Evolutionary conservation across 2,888 invertebrate genomes (phyloP), one percentile per base, ranked within the genome.

Genomic region (Acanthopleura granulata): DNA sequence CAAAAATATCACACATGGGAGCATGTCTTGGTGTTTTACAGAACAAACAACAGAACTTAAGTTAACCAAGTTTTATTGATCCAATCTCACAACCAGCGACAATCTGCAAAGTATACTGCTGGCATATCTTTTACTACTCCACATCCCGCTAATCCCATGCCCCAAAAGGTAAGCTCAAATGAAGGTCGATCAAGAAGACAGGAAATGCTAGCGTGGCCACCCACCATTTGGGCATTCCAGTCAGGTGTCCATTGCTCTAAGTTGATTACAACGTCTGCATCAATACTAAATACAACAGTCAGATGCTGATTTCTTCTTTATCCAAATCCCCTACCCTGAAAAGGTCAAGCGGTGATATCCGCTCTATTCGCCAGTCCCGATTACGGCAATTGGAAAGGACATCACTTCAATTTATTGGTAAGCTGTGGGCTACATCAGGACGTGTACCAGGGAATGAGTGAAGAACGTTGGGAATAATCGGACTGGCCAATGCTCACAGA

Each of bases 331-430:
- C 14, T 16, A 27, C 6, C 29, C 15, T 66, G 66, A 27, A 66
- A 66, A 66, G 66, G 66, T 66, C 66, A 66, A 16, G 25, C 66
- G 6, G 1, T 66, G 66, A 66, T 66, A 66, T 66, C 29, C 29
- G 16, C 66, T 27, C 66, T 27, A 66, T 27, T 66, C 66, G 18
- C 57, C 57, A 57, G n/a, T 57, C 57, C 22, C n/a, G 57, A 57
- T 57, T 57, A 57, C 18, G 12, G n/a, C 57, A 57, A 57, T 57
- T 57, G 57, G n/a, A n/a, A 22, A 22, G 57, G 57, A 57, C 57
- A 57, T 57, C 57, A 57, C n/a, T 57, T 57, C 57, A 57, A 57
- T 57, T 57, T 57, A 22, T 12, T 22, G 3, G 22, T 22, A 57
- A 22, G n/a, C 57, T 57, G 1, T 57, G 18, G 57, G 22, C 57